These are phyloP conservation scores for Dicrurus megarhynchus DNA, from an alignment of 2,113 vertebrate genomes.

Conservation along the genomic window DNA sequence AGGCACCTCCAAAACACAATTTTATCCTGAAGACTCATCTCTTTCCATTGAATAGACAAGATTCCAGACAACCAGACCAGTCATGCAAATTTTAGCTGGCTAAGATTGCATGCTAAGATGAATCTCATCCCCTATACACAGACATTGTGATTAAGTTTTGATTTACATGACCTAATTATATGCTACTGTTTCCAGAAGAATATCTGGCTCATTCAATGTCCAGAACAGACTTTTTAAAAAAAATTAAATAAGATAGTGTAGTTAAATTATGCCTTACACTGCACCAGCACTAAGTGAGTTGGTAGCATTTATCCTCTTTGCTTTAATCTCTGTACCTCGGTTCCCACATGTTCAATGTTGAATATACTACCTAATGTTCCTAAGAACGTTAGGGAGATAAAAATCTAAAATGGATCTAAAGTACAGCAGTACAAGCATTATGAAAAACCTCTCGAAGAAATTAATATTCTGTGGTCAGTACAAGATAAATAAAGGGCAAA, in stretches of 20 bases:
- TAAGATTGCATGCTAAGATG: background rate
- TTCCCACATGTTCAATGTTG: background rate
- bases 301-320: background rate
- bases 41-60: background rate
- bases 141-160: background rate
- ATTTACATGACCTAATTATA: conserved; percentile 34
- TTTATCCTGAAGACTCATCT: background rate
- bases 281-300: background rate
- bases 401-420: conserved; percentile 21
- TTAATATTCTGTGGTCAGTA: conserved; percentile 38
- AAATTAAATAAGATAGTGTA: background rate
- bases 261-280: background rate
- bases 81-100: background rate
- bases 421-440: background rate
- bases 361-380: background rate
- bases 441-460: background rate
- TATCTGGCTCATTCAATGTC: background rate
- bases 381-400: conserved; percentile 29
- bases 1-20: background rate
- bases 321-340: background rate
- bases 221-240: background rate
- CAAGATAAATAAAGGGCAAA: conserved; percentile 40
- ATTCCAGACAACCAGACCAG: background rate
- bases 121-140: background rate
- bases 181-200: conserved; percentile 8